Evolutionary conservation across 1,140 invertebrate species (phyloP).

Genomic region (Coenobita brevimanus): DNA sequence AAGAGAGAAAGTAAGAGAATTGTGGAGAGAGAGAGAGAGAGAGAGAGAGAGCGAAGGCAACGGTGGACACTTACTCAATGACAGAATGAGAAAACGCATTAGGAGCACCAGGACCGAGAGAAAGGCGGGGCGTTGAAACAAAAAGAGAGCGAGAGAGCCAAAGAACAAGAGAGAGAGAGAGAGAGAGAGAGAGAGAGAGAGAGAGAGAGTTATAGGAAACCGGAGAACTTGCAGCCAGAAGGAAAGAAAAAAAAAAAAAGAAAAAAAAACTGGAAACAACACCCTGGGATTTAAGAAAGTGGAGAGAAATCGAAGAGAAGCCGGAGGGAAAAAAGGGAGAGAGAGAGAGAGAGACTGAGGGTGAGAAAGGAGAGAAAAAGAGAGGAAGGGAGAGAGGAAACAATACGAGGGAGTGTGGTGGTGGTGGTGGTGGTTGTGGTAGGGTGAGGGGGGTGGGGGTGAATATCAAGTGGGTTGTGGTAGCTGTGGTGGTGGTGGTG

Average conservation of each 20-base stretch:
- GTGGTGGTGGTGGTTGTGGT: not conserved
- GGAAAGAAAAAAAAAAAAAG: not conserved
- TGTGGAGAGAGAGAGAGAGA: no score
- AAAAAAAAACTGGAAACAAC: no score
- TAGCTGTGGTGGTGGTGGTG: not conserved
- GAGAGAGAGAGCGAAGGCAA: no score
- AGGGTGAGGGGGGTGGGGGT: not conserved
- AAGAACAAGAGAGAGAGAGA: conserved; percentile 21
- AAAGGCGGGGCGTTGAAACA: not conserved
- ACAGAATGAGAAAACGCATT: not conserved
- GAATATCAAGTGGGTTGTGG: not conserved
- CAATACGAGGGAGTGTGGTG: not conserved
- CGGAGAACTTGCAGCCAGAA: not conserved
- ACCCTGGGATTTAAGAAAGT: no score
- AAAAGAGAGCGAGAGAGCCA: not conserved
- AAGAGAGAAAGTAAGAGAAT: not conserved
- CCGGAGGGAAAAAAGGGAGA: not conserved
- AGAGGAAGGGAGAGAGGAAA: not conserved
- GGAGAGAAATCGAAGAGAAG: not conserved
- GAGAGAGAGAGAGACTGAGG: not conserved
- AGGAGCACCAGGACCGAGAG: not conserved
- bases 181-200: conserved; percentile 21
- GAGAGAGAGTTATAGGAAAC: not conserved
- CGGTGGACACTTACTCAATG: not conserved
- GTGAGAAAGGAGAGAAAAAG: not conserved